A percentile compares a stretch with the other conserved stretches of the same genome.
phyloP scores from a whole-genome alignment of 2,888 invertebrate genomes.

The Podotricha telesiphe region DNA sequence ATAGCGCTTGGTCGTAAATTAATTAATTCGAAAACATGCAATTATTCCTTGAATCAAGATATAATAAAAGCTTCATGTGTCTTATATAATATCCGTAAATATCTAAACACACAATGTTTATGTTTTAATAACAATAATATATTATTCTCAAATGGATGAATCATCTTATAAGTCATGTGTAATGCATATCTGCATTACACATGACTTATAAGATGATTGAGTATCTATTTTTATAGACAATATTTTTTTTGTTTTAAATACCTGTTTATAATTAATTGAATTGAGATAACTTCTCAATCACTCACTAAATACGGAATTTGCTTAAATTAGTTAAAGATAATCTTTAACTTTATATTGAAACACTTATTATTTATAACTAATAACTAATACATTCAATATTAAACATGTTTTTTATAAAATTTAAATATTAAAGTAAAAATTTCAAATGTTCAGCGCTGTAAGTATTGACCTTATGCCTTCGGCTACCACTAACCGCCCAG shows the following conservation, averaged over 20 bases:
- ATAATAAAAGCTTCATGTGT: background rate
- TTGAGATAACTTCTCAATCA: background rate
- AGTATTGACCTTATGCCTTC: constrained; percentile 52
- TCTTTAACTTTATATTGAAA: too few species aligned
- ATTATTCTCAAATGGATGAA: constrained; percentile 20
- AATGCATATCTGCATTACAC: background rate
- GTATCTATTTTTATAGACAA: background rate
- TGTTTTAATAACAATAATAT: constrained; percentile 37
- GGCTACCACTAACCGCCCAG: constrained; percentile 79
- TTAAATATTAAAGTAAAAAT: background rate
- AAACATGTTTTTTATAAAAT: background rate
- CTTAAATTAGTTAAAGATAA: too few species aligned
- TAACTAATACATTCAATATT: background rate
- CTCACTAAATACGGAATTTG: too few species aligned
- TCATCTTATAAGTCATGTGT: too few species aligned
- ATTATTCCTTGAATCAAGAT: constrained; percentile 4
- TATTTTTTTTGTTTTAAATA: background rate
- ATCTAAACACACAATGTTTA: background rate
- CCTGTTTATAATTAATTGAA: background rate
- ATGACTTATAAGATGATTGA: background rate
- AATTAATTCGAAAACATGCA: background rate
- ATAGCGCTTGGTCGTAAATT: constrained; percentile 24
- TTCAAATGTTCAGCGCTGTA: constrained; percentile 10
- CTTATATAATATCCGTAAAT: background rate
- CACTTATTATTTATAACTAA: too few species aligned